Base-by-base conservation (phyloP, 2,797 vertebrate genomes). In the Chlorospingus semifuscus region DNA sequence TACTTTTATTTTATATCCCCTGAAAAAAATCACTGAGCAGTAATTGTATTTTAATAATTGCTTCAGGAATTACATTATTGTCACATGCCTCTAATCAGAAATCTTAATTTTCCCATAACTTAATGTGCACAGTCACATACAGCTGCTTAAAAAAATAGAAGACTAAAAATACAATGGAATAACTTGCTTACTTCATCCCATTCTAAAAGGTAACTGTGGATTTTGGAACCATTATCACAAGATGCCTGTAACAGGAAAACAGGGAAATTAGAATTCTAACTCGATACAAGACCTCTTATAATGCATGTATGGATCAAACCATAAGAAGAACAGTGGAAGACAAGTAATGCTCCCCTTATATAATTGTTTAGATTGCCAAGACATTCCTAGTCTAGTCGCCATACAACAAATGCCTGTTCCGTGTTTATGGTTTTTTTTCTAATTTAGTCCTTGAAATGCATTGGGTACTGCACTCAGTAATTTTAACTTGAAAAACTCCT, bases 141-240 rank as follows among this genome's bases (percentile, higher is more conserved):
- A 55, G 13, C 9, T 47, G 22, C 82, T 94, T 72, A 12, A 55
- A 92, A 85, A 78, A 13, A 0, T 0, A 94, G 22, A 81, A 37
- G 78, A 76, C 52, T 36, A 55, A 91, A 81, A 89, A 68, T 12
- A 72, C 10, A 90, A 61, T 27, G 71, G 34, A 92, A 46, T 60
- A 77, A 95, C 30, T 89, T 93, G 95, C 98, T 96, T 98, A 99
- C 99, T 98, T 99, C 99, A 96, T 99, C 99, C 99, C 99, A 99
- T 63, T 99, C 98, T 61, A 99, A 98, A 97, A 98, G 95, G 96
- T 99, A 99, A 97, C 98, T 99, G 94, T 99, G 99, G 96, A 99
- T 99, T 98, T 99, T 99, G 92, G 98, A 99, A 88, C 99, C 99
- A 66, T 99, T 99, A 98, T 99, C 99, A 97, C 98, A 99, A 72